Conservation (phyloP, 2,797 vertebrate genomes). For the Acomys russatus region DNA sequence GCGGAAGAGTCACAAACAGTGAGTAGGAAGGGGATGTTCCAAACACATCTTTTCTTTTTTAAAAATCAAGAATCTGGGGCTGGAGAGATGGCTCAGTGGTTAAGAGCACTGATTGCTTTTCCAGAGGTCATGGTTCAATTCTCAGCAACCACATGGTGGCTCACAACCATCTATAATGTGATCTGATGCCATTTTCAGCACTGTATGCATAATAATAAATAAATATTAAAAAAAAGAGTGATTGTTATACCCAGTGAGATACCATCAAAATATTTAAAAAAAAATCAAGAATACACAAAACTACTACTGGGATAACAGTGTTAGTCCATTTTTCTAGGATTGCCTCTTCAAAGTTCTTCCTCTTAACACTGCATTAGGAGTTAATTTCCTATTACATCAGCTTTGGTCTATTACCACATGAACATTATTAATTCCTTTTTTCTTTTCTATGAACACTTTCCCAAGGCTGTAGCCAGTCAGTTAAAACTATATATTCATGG, state of each 20-base stretch:
- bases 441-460: not conserved
- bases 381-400: not conserved
- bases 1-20: not conserved
- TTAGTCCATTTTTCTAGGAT: not conserved
- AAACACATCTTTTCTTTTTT: not conserved
- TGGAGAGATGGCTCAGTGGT: too few relatives aligned
- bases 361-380: not conserved
- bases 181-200: too few relatives aligned
- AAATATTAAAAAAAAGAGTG: too few relatives aligned
- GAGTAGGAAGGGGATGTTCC: not conserved
- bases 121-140: too few relatives aligned
- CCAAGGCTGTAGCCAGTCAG: not conserved
- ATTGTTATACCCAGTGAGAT: too few relatives aligned
- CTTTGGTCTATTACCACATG: not conserved
- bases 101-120: too few relatives aligned
- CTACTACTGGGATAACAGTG: not conserved
- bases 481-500: not conserved
- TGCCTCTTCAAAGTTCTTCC: not conserved
- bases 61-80: too few relatives aligned
- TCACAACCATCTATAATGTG: too few relatives aligned
- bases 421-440: not conserved
- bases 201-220: too few relatives aligned
- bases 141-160: too few relatives aligned
- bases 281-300: not conserved
- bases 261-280: too few relatives aligned